Evolutionary conservation across 2,888 invertebrate genomes (phyloP), one percentile per base, ranked within the genome.

Genomic region (Hipparchia semele): DNA sequence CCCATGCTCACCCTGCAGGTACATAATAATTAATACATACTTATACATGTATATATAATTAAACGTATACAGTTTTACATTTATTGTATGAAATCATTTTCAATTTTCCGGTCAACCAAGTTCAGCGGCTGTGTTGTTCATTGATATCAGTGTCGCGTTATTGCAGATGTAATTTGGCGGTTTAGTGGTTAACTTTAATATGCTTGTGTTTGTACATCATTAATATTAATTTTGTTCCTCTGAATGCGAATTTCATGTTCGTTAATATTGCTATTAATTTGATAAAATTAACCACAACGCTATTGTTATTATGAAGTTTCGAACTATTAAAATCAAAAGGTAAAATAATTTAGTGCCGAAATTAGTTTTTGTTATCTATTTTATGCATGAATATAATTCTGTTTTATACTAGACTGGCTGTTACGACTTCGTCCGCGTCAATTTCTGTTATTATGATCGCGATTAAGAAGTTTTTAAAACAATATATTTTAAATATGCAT

Each of bases 161-260:
- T 65, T 53, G 65, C 65, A 53, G 65, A 53, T 65, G 65, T 65
- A 65, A 65, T 65, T 65, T 65, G 53, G 33, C 53, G 65, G 51
- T 65, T 65, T 33, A 53, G 65, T 7, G 65, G 65, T 65, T 53
- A 33, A 23, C 65, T 65, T 65, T 33, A 65, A 65, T 65, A 23
- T 65, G 33, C 51, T 65, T 65, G 51, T 65, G 51, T 65, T 65
- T 64, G 65, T 65, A 12, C 23, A 33, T 53, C 51, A 65, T 65
- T 65, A 65, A 65, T 65, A 65, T 65, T 33, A 23, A 64, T 65
- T 65, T 65, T 65, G 33, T 53, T 51, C 12, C 65, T 2, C 33
- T 65, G 12, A 65, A 23, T 53, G 33, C 9, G 2, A 65, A 53
- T 64, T 64, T 13, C 13, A 10, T 64, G 64, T 64, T 23, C 23